A percentile compares a stretch with the other conserved stretches of the same genome.
These are phyloP conservation scores for Cremastobaeus sp. DNA, from an alignment of 2,888 invertebrate species.

Conservation along the genomic window DNA sequence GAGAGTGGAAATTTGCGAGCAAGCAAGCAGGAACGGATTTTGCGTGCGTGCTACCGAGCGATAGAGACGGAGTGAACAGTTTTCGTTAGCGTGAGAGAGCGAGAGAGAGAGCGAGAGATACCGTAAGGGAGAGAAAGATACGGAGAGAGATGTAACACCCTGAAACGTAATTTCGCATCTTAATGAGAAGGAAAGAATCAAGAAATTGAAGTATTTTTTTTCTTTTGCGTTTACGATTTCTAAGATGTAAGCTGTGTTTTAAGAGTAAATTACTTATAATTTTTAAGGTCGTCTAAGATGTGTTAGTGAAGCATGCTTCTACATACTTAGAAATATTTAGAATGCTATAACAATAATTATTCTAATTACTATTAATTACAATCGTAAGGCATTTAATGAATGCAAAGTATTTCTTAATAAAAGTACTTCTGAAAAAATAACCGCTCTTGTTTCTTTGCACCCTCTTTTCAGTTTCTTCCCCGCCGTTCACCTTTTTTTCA, in stretches of 20 bases:
- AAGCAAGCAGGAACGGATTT: constrained; percentile 14
- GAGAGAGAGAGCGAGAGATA: constrained; percentile 11
- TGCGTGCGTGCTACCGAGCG: neutral
- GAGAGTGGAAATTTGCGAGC: constrained; percentile 28
- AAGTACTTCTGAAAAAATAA: constrained; percentile 74
- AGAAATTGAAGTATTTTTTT: constrained; percentile 72
- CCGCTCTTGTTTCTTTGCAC: neutral
- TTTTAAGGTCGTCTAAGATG: constrained; percentile 78
- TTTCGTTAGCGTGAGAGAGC: constrained; percentile 14
- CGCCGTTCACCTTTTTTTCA: too few relatives aligned
- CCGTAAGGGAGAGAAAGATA: constrained; percentile 36
- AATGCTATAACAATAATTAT: constrained; percentile 78
- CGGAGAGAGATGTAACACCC: constrained; percentile 45
- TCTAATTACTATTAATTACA: constrained; percentile 77
- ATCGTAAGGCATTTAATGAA: constrained; percentile 78
- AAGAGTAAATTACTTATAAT: constrained; percentile 76
- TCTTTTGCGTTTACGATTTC: constrained; percentile 66
- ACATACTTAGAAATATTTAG: constrained; percentile 75
- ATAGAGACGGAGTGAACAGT: constrained; percentile 26
- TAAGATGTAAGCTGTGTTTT: constrained; percentile 73
- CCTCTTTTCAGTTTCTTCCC: neutral
- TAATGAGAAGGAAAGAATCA: constrained; percentile 37
- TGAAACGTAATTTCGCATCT: constrained; percentile 57
- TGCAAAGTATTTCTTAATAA: constrained; percentile 79
- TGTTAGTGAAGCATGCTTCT: constrained; percentile 78